Conservation (phyloP, 2,113 vertebrate genomes). For the Istiophorus platypterus region DNA sequence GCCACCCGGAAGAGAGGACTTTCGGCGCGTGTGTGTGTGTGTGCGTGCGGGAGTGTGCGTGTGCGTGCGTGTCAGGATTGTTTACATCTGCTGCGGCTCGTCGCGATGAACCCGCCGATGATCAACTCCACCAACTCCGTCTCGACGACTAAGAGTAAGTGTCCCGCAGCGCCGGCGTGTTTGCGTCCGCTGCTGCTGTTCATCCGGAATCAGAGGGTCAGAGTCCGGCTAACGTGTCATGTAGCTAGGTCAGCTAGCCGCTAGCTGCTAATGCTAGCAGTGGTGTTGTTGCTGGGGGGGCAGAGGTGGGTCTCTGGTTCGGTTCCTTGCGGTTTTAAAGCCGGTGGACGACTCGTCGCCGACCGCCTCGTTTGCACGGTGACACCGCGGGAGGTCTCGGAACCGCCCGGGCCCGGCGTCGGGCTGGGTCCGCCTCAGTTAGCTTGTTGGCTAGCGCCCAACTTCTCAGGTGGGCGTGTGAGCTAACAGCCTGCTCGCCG, state of each 20-base stretch:
- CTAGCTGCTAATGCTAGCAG: slow-evolving; percentile 40
- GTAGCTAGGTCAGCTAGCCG: slow-evolving; percentile 29
- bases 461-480: neutral
- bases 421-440: neutral
- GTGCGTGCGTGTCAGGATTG: too few species aligned
- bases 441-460: neutral
- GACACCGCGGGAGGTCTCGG: neutral
- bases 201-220: neutral
- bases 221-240: accelerated
- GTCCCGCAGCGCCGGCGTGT: neutral
- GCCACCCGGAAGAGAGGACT: slow-evolving; percentile 54
- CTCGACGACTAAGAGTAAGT: slow-evolving; percentile 72
- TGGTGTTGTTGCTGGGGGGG: neutral
- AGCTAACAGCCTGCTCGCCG: neutral
- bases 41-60: too few species aligned
- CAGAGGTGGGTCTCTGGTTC: neutral
- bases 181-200: neutral
- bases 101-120: slow-evolving; percentile 63
- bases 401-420: accelerated
- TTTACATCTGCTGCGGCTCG: slow-evolving; percentile 43
- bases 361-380: too few species aligned
- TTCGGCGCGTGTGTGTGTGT: neutral
- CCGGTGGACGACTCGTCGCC: neutral
- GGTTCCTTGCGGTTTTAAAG: neutral
- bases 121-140: slow-evolving; percentile 73